Evolutionary conservation across 2,888 invertebrate species (phyloP).

Genomic region (Acanthacorydalis orientalis): DNA sequence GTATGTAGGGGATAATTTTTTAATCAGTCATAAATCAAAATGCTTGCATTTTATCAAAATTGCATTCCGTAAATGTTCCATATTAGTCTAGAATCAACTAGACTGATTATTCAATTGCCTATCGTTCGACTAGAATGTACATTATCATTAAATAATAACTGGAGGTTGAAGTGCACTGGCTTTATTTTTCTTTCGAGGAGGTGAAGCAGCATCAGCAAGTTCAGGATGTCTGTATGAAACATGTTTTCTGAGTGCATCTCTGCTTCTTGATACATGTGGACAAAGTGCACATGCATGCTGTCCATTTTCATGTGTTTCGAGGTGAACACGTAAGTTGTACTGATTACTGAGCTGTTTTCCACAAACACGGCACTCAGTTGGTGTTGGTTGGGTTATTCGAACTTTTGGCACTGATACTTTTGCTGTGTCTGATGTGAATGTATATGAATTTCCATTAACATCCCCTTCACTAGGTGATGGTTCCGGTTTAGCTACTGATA

Average conservation of each 20-base stretch:
- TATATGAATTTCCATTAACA: constrained; percentile 1
- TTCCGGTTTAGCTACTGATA: constrained; percentile 15
- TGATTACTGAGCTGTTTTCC: constrained; percentile 80
- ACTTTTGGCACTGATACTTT: neutral
- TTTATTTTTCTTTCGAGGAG: constrained; percentile 26
- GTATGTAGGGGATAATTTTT: no score
- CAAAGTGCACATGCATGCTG: constrained; percentile 77
- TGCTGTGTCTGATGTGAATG: constrained; percentile 1
- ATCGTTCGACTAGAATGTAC: neutral
- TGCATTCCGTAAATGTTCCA: no score
- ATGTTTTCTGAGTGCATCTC: constrained; percentile 76
- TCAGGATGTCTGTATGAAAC: constrained; percentile 72
- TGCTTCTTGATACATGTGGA: constrained; percentile 70
- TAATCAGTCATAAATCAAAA: no score
- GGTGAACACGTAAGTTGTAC: constrained; percentile 76
- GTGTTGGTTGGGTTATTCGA: neutral
- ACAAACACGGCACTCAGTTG: constrained; percentile 56
- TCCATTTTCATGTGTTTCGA: constrained; percentile 81
- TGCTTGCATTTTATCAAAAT: no score
- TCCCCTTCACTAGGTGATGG: neutral
- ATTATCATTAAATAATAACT: constrained; percentile 4
- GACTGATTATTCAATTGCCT: neutral
- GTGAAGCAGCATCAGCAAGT: constrained; percentile 19
- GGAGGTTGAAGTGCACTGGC: neutral
- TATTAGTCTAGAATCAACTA: no score